These are phyloP conservation scores for Mungos mungo DNA, from an alignment of 2,113 vertebrate species.

Conservation along the genomic window DNA sequence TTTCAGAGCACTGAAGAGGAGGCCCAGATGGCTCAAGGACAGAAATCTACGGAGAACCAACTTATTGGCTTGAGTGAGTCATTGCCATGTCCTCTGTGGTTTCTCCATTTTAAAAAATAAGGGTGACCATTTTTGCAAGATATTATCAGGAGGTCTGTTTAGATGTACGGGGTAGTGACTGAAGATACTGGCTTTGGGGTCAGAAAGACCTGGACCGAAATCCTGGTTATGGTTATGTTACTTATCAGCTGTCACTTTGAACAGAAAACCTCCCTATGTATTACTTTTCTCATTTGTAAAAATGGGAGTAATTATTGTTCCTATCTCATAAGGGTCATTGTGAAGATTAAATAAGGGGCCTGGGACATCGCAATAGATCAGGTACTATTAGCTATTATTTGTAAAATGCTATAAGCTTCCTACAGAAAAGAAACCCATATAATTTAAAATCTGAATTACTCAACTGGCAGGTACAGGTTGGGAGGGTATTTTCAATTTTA, in stretches of 20 bases:
- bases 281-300: neutral
- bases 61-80: neutral
- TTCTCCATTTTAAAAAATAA: neutral
- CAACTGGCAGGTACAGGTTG: neutral
- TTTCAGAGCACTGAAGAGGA: neutral
- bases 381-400: constrained; percentile 39
- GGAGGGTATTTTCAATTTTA: constrained; percentile 39
- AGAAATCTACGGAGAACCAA: neutral
- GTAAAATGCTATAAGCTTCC: neutral
- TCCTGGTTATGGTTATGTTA: neutral
- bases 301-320: neutral
- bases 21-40: neutral
- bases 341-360: constrained; percentile 30
- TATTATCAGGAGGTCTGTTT: neutral
- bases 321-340: neutral
- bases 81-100: neutral
- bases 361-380: neutral
- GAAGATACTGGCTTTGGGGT: neutral
- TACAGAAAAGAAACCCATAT: neutral
- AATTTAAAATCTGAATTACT: constrained; percentile 49
- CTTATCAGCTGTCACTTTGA: neutral
- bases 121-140: neutral
- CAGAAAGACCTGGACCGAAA: neutral
- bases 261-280: neutral
- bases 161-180: neutral